Percentiles rank a stretch among this genome's conserved stretches.
Evolutionary conservation across 2,797 vertebrate genomes (phyloP).

Genomic region (Fistularia tabacaria): DNA sequence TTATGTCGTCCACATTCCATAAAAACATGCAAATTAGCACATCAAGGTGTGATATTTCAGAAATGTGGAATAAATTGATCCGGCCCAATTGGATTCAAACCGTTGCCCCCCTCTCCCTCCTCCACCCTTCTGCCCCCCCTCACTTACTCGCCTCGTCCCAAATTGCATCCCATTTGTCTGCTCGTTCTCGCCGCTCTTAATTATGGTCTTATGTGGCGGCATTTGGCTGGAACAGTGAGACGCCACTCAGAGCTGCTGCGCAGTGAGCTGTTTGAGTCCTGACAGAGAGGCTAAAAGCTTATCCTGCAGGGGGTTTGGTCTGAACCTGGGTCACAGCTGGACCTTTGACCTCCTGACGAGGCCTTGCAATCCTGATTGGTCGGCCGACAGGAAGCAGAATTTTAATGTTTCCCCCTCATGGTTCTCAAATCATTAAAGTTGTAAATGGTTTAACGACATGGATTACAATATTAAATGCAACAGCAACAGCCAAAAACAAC

Average conservation of each 20-base stretch:
- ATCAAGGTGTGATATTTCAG: conserved; percentile 60
- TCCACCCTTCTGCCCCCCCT: no score
- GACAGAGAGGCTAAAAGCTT: conserved; percentile 62
- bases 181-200: conserved; percentile 52
- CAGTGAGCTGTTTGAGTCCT: conserved; percentile 37
- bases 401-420: no score
- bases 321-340: not conserved
- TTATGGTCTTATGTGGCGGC: conserved; percentile 54
- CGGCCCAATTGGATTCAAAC: conserved; percentile 55
- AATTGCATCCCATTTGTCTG: conserved; percentile 58
- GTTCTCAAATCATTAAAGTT: no score
- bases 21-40: conserved; percentile 50
- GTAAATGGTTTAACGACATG: no score
- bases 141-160: conserved; percentile 44
- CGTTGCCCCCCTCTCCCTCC: no score
- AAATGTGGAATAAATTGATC: conserved; percentile 67
- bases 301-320: conserved; percentile 29
- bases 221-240: conserved; percentile 61
- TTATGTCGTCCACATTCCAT: conserved; percentile 3
- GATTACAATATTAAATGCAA: no score
- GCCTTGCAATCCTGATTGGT: no score
- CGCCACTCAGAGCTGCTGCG: conserved; percentile 31
- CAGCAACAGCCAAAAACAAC: no score
- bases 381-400: no score
- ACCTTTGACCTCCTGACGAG: not conserved